phyloP scores from a whole-genome alignment of 2,113 vertebrate species.

The Myiopsitta monachus region DNA sequence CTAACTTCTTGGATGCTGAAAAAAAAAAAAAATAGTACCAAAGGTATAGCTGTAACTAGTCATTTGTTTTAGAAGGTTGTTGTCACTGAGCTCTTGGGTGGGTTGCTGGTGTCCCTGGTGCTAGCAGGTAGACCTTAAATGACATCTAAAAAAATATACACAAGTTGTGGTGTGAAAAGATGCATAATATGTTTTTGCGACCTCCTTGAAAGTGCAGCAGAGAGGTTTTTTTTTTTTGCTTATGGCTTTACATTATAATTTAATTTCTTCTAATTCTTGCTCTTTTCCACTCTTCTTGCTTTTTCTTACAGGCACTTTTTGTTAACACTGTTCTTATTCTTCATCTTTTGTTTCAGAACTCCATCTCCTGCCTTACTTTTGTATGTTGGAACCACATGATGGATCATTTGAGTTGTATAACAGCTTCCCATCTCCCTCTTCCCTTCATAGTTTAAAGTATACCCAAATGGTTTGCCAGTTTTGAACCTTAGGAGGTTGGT shows the following conservation, averaged over 20 bases:
- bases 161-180: background rate
- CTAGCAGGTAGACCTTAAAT: background rate
- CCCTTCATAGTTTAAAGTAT: slow-evolving; percentile 46
- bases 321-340: slow-evolving; percentile 66
- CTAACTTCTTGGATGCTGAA: background rate
- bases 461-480: slow-evolving; percentile 7
- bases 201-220: background rate
- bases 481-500: background rate
- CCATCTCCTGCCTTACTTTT: slow-evolving; percentile 62
- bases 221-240: background rate
- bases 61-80: background rate
- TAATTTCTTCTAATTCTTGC: background rate
- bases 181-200: background rate
- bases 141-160: background rate
- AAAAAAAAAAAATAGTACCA: background rate
- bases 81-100: background rate
- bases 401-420: slow-evolving; percentile 59
- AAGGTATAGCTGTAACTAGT: background rate
- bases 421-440: slow-evolving; percentile 48
- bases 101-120: background rate
- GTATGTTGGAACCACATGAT: slow-evolving; percentile 40
- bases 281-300: slow-evolving; percentile 34
- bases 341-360: slow-evolving; percentile 68
- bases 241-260: background rate
- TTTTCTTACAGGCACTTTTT: background rate